phyloP scores from a whole-genome alignment of 1,140 invertebrate genomes.

The Trichonephila inaurata region DNA sequence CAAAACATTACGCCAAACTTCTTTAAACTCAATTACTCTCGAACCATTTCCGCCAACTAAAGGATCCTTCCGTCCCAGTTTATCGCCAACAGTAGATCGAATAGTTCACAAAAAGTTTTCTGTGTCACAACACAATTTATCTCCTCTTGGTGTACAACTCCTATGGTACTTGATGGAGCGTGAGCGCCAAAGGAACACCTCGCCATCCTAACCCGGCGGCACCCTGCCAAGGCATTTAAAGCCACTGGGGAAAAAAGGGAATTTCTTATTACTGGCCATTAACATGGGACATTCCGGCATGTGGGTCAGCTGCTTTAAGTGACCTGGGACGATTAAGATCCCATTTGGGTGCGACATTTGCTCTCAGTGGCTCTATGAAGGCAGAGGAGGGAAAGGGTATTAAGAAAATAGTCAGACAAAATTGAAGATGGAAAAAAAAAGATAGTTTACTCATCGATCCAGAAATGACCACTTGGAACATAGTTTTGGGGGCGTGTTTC shows the following conservation, averaged over 20 bases:
- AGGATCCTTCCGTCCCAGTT: not conserved
- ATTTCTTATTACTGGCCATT: not conserved
- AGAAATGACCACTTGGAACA: not conserved
- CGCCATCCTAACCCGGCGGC: not conserved
- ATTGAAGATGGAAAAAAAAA: not conserved
- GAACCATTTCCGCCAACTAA: not conserved
- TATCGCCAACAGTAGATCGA: not conserved
- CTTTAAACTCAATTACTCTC: not conserved
- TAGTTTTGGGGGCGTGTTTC: not conserved
- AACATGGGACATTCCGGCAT: not conserved
- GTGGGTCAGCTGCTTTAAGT: not conserved
- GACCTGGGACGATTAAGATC: not conserved
- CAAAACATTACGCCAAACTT: not conserved
- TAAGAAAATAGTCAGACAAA: not conserved
- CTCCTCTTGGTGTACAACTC: not conserved
- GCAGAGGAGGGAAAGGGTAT: not conserved
- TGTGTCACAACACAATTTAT: not conserved
- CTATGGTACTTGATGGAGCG: not conserved
- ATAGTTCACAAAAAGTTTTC: not conserved
- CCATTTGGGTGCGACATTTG: not conserved
- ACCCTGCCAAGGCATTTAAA: not conserved
- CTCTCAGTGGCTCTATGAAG: not conserved
- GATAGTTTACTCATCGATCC: not conserved
- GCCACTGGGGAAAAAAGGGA: not conserved
- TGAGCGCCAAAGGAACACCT: not conserved